Evolutionary conservation across 2,888 invertebrate species (phyloP).

Genomic region (Drosophila imparisetae): DNA sequence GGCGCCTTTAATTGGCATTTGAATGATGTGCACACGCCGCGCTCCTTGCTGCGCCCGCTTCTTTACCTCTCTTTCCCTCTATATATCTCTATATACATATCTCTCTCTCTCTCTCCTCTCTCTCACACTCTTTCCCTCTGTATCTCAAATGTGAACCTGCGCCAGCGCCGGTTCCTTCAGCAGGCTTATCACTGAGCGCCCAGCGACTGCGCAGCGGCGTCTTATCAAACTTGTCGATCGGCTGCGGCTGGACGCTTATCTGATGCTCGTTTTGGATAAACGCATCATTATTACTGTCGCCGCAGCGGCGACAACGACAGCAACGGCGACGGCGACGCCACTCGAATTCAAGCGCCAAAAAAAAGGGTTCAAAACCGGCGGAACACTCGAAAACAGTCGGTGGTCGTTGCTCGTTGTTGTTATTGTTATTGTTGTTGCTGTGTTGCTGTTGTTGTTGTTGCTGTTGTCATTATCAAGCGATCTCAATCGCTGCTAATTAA

Average conservation of each 20-base stretch:
- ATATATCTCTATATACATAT: background rate
- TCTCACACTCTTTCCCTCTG: background rate
- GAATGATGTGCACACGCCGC: conserved; percentile 79
- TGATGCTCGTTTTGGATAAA: conserved; percentile 83
- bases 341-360: conserved; percentile 45
- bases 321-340: conserved; percentile 29
- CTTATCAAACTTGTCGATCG: conserved; percentile 82
- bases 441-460: conserved; percentile 22
- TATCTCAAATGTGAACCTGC: background rate
- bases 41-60: conserved; percentile 26
- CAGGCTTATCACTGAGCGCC: conserved; percentile 57
- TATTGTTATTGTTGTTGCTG: conserved; percentile 11
- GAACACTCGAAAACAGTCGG: conserved; percentile 58
- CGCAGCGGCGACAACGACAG: conserved; percentile 57
- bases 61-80: background rate
- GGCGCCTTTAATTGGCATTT: conserved; percentile 83
- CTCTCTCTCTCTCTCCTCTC: background rate
- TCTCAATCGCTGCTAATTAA: conserved; percentile 81
- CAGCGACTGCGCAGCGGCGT: conserved; percentile 52
- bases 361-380: conserved; percentile 50
- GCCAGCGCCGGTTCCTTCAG: conserved; percentile 15
- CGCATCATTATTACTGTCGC: conserved; percentile 82
- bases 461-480: conserved; percentile 71
- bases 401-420: conserved; percentile 23
- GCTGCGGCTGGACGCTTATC: conserved; percentile 69